phyloP scores from a whole-genome alignment of 1,140 invertebrate genomes.

The Lordiphosa mommai region DNA sequence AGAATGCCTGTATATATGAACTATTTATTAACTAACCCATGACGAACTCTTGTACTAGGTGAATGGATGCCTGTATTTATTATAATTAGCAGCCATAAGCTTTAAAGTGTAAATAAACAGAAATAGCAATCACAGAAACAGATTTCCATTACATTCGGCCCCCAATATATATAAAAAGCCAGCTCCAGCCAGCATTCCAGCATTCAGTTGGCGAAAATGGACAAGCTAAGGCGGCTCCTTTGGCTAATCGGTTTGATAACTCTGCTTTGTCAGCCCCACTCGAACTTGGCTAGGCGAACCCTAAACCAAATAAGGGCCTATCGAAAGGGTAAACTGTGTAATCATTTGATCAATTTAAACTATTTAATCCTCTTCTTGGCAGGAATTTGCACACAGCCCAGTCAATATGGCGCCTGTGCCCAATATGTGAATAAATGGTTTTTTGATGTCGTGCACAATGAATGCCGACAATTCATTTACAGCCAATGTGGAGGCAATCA shows the following conservation, averaged over 20 bases:
- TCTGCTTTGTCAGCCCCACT: background rate
- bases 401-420: background rate
- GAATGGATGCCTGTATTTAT: slow-evolving; percentile 34
- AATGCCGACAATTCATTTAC: slow-evolving; percentile 1
- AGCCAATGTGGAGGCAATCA: slow-evolving; percentile 13
- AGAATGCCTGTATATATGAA: slow-evolving; percentile 15
- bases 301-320: no score
- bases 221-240: background rate
- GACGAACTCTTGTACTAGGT: slow-evolving; percentile 36
- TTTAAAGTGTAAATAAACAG: slow-evolving; percentile 8
- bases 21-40: slow-evolving; percentile 58
- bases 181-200: no score
- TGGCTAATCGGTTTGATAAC: no score
- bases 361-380: background rate
- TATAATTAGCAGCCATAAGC: slow-evolving; percentile 38
- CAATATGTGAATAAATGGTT: background rate
- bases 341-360: no score
- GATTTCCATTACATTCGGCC: background rate
- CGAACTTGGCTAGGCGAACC: no score
- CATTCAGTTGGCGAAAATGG: background rate
- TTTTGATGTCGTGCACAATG: slow-evolving; percentile 2
- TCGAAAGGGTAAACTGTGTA: no score
- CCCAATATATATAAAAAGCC: background rate
- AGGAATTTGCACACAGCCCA: slow-evolving; percentile 7
- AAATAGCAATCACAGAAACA: background rate